These are phyloP conservation scores for Schizotus pectinicornis DNA, from an alignment of 2,888 invertebrate genomes.

Conservation along the genomic window DNA sequence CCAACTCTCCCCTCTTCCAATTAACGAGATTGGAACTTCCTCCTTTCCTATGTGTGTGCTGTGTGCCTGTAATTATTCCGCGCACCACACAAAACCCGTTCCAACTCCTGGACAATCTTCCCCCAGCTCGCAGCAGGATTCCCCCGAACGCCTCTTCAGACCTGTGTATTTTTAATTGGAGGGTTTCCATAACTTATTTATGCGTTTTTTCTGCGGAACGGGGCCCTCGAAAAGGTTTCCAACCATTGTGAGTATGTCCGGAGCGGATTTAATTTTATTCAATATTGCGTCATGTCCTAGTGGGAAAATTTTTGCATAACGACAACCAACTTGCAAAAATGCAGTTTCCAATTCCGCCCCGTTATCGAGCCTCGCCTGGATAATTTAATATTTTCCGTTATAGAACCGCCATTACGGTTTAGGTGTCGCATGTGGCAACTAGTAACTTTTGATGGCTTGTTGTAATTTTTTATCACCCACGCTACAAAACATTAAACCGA, in stretches of 20 bases:
- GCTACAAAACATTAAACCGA: slow-evolving; percentile 17
- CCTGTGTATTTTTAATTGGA: slow-evolving; percentile 38
- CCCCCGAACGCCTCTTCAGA: slow-evolving; percentile 33
- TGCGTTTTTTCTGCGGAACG: background rate
- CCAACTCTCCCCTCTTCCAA: slow-evolving; percentile 38
- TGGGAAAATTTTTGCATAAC: background rate
- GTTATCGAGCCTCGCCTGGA: slow-evolving; percentile 17
- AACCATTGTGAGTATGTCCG: no score
- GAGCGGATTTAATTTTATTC: no score
- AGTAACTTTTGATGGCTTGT: slow-evolving; percentile 14
- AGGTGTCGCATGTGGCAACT: slow-evolving; percentile 14
- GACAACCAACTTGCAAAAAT: slow-evolving; percentile 9
- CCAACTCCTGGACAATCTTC: slow-evolving; percentile 31
- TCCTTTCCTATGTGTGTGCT: slow-evolving; percentile 34
- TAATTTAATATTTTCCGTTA: slow-evolving; percentile 19
- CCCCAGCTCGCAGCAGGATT: slow-evolving; percentile 29
- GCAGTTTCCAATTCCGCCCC: background rate
- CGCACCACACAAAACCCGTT: slow-evolving; percentile 32
- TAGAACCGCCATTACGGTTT: slow-evolving; percentile 12
- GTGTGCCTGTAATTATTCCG: slow-evolving; percentile 35
- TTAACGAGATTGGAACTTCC: slow-evolving; percentile 47
- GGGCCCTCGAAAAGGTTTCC: no score
- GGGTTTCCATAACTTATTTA: slow-evolving; percentile 29
- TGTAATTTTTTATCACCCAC: slow-evolving; percentile 20
- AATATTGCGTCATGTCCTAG: background rate